Base-by-base conservation (phyloP, 1,140 invertebrate species). In the Antheraea pernyi region DNA sequence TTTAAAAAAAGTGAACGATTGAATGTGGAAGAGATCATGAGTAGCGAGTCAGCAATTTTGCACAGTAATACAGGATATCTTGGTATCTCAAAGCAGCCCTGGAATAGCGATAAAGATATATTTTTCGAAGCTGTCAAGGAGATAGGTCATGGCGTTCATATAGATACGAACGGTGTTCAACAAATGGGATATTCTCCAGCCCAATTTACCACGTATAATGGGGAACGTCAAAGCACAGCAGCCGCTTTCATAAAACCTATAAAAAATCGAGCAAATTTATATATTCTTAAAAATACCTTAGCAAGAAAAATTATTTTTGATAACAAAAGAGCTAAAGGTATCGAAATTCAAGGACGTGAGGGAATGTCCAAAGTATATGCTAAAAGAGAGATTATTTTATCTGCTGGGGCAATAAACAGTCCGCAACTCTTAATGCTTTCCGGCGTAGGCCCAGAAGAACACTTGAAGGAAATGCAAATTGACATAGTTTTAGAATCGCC, bases 1-100 rank as follows among this genome's bases (percentile, higher is more conserved):
- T 98, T 98, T 81, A 95, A 95, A 65, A 98, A 97, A 84, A 97
- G 96, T 0, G 97, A 98, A 85, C 95, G 97, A 73, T 96, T 96
- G 79, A 91, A 96, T 7, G 96, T 96, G 86, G 95, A 96, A 0
- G 96, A 96, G 77, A 79, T 97, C 19, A 88, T 93, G 18, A 91
- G 85, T 30, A 94, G 94, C 22, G 89, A 53, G 4, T 37, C 64
- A 22, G 42, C 59, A 48, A 10, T 92, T 0, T 97, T 97, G 77
- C 96, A 97, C 78, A 86, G 93, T 0, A 93, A 89, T 0, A 95
- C 95, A 3, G 96, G 96, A 0, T 69, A 63, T 30, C 46, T 74
- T 39, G 64, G 63, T 1, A 63, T 74, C 16, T 68, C 73, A 16
- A 65, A 64, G 36, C 65, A 69, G 5, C 0, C 95, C 95, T 2